These are phyloP conservation scores for Caranx melampygus DNA, from an alignment of 2,113 vertebrate species.

Conservation along the genomic window DNA sequence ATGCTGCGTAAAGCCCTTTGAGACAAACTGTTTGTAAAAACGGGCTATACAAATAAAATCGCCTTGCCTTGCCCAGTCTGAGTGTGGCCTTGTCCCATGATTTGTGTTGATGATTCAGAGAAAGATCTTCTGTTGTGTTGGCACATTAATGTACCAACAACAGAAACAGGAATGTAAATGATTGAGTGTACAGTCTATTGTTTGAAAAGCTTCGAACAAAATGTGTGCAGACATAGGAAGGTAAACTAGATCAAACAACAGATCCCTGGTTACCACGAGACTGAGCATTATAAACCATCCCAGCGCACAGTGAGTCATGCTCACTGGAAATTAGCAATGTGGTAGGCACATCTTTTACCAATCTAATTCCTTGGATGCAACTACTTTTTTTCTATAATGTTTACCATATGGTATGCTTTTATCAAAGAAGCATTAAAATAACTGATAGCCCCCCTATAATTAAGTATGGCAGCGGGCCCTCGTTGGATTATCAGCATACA, in stretches of 20 bases:
- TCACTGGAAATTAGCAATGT: slow-evolving; percentile 1
- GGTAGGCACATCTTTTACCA: slow-evolving; percentile 35
- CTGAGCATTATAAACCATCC: slow-evolving; percentile 16
- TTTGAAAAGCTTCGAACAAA: neutral
- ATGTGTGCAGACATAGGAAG: neutral
- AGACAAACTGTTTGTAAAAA: no score
- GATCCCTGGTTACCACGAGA: slow-evolving; percentile 9
- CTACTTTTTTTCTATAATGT: slow-evolving; percentile 40
- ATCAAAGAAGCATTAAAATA: slow-evolving; percentile 22
- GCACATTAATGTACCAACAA: neutral
- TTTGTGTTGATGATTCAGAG: slow-evolving; percentile 1
- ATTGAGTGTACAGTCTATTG: neutral
- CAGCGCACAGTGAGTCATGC: neutral
- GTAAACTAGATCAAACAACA: slow-evolving; percentile 10
- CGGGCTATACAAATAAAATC: no score
- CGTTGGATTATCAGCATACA: slow-evolving; percentile 31
- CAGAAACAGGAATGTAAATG: neutral
- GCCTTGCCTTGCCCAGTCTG: neutral
- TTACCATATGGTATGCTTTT: slow-evolving; percentile 29
- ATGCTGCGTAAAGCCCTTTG: no score
- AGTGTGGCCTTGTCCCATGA: neutral
- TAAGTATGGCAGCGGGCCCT: slow-evolving; percentile 14
- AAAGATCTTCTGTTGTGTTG: neutral
- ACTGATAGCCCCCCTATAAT: slow-evolving; percentile 8
- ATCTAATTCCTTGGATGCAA: slow-evolving; percentile 22